Conservation (phyloP, 92 coral and sea anemone species). For the Phenganax stokvisi region DNA sequence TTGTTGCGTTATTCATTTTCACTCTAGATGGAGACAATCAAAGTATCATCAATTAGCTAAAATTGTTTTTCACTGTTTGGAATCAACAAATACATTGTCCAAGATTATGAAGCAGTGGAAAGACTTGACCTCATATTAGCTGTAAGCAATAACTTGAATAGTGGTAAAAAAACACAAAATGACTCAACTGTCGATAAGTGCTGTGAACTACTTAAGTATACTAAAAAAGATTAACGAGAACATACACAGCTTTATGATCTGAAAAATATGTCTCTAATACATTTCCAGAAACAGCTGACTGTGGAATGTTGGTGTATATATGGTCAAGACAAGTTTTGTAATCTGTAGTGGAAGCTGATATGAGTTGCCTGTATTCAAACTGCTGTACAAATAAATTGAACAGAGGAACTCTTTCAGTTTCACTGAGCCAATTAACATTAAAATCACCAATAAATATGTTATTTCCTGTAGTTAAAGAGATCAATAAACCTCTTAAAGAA, state of each 20-base stretch:
- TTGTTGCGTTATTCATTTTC: background rate
- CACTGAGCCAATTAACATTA: constrained; percentile 45
- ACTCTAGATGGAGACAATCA: background rate
- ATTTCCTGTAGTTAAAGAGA: constrained; percentile 14
- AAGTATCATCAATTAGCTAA: background rate
- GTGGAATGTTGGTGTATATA: background rate
- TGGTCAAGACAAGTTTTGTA: constrained; percentile 8
- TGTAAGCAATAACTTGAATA: background rate
- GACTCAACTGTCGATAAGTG: background rate
- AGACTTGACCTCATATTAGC: background rate
- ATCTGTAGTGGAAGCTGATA: background rate
- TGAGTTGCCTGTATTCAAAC: background rate
- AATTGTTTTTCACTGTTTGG: constrained; percentile 1
- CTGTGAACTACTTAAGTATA: background rate
- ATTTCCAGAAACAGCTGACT: background rate
- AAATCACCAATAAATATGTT: constrained; percentile 48
- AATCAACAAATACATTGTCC: constrained; percentile 1
- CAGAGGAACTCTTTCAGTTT: background rate
- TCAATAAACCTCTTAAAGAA: constrained; percentile 19
- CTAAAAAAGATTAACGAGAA: background rate
- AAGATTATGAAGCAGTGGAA: background rate
- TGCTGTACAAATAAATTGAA: background rate
- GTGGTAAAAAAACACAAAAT: background rate
- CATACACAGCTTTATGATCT: background rate
- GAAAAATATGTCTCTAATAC: constrained; percentile 2